Conservation (phyloP, 2,113 vertebrate genomes). For the Eudyptes chrysolophus region DNA sequence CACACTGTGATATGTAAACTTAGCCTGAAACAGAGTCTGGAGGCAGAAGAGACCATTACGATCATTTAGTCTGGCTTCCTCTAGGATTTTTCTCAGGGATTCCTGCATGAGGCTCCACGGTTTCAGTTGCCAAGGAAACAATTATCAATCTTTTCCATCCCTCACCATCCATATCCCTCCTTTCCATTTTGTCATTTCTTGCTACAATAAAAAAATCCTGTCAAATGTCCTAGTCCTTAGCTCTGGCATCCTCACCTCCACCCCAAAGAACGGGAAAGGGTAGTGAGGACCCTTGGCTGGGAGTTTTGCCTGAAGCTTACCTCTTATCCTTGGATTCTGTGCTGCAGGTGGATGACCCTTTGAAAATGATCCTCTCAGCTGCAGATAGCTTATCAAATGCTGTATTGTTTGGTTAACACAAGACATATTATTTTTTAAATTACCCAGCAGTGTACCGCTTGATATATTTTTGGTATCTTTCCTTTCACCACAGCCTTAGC, state of each 20-base stretch:
- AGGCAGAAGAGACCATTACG: slow-evolving; percentile 19
- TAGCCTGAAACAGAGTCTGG: background rate
- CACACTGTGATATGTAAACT: slow-evolving; percentile 20
- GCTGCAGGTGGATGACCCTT: background rate
- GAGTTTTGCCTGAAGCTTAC: background rate
- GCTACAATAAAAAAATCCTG: background rate
- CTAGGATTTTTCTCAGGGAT: slow-evolving; percentile 40
- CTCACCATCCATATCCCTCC: background rate
- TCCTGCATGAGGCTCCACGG: background rate
- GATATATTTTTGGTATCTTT: background rate
- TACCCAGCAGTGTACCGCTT: background rate
- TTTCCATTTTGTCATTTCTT: slow-evolving; percentile 17
- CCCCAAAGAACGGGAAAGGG: background rate
- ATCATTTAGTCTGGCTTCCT: background rate
- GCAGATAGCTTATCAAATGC: slow-evolving; percentile 8
- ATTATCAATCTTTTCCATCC: slow-evolving; percentile 43
- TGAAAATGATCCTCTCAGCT: background rate
- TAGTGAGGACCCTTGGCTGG: background rate
- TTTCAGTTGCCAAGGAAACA: slow-evolving; percentile 61
- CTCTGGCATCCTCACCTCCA: background rate
- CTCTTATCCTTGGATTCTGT: background rate
- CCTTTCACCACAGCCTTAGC: background rate
- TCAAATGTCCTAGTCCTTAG: background rate
- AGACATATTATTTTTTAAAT: background rate
- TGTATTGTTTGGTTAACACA: slow-evolving; percentile 1